Conservation (phyloP, 2,888 invertebrate genomes). For the Anaspis maculata region DNA sequence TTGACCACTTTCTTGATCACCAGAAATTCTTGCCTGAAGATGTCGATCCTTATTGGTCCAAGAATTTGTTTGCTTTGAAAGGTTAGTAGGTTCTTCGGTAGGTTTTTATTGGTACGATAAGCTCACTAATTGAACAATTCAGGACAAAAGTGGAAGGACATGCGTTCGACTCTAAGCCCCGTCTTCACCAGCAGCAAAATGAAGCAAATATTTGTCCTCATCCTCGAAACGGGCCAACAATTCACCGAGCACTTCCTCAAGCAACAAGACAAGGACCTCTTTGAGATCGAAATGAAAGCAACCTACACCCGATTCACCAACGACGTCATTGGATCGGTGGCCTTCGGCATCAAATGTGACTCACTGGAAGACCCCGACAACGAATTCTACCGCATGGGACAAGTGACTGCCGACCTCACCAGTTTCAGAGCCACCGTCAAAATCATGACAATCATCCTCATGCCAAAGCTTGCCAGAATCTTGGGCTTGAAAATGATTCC, state of each 20-base stretch:
- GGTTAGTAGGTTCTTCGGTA: too few species aligned
- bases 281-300: constrained; percentile 43
- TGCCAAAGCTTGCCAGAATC: constrained; percentile 1
- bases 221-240: constrained; percentile 20
- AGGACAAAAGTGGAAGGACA: constrained; percentile 33
- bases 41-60: constrained; percentile 45
- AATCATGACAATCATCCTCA: neutral
- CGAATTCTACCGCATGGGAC: constrained; percentile 48
- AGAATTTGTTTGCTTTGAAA: constrained; percentile 29
- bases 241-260: constrained; percentile 22
- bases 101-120: too few species aligned
- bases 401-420: constrained; percentile 37
- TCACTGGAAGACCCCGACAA: constrained; percentile 47
- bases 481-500: constrained; percentile 31
- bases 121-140: too few species aligned
- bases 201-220: constrained; percentile 38
- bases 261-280: constrained; percentile 20
- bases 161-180: constrained; percentile 41
- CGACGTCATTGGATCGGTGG: constrained; percentile 48
- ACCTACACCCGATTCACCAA: constrained; percentile 42
- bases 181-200: constrained; percentile 35
- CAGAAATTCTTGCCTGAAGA: constrained; percentile 25
- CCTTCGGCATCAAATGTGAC: constrained; percentile 48
- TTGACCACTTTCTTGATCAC: constrained; percentile 50
- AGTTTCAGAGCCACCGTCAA: neutral